These are phyloP conservation scores for Sitodiplosis mosellana DNA, from an alignment of 1,140 invertebrate species.

Conservation along the genomic window DNA sequence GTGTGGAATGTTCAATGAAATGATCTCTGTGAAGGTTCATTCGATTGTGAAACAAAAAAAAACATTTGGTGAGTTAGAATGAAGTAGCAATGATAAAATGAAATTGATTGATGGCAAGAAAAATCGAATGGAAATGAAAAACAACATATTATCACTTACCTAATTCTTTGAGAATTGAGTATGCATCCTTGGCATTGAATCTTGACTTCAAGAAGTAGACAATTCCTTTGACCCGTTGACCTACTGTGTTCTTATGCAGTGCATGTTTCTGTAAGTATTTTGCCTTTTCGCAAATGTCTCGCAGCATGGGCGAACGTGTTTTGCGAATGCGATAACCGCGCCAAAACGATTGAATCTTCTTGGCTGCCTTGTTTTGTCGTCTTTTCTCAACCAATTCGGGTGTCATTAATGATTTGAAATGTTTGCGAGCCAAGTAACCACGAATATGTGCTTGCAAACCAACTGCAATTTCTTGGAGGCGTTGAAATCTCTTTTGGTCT, in stretches of 20 bases:
- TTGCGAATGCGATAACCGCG: slow-evolving; percentile 34
- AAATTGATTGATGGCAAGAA: too few relatives aligned
- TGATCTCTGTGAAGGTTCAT: slow-evolving; percentile 19
- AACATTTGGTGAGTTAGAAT: too few relatives aligned
- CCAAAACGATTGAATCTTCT: slow-evolving; percentile 45
- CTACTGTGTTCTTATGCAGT: slow-evolving; percentile 7
- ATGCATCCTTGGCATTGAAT: neutral
- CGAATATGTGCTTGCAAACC: slow-evolving; percentile 27
- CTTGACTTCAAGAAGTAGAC: too few relatives aligned
- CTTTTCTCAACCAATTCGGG: slow-evolving; percentile 26
- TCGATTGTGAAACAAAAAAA: too few relatives aligned
- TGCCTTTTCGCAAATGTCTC: slow-evolving; percentile 28
- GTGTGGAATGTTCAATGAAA: slow-evolving; percentile 22
- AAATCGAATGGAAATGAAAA: too few relatives aligned
- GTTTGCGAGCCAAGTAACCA: slow-evolving; percentile 29
- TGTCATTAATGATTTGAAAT: slow-evolving; percentile 20
- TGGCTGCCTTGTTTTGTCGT: slow-evolving; percentile 30
- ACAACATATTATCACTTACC: too few relatives aligned
- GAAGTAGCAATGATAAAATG: too few relatives aligned
- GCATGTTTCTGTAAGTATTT: slow-evolving; percentile 8
- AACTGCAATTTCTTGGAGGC: slow-evolving; percentile 9
- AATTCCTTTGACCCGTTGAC: too few relatives aligned
- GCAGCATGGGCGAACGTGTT: slow-evolving; percentile 15
- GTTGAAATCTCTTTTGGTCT: slow-evolving; percentile 8
- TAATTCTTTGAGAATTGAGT: neutral